These are phyloP conservation scores for Platynereis dumerilii DNA, from an alignment of 2,888 invertebrate species.

Conservation along the genomic window DNA sequence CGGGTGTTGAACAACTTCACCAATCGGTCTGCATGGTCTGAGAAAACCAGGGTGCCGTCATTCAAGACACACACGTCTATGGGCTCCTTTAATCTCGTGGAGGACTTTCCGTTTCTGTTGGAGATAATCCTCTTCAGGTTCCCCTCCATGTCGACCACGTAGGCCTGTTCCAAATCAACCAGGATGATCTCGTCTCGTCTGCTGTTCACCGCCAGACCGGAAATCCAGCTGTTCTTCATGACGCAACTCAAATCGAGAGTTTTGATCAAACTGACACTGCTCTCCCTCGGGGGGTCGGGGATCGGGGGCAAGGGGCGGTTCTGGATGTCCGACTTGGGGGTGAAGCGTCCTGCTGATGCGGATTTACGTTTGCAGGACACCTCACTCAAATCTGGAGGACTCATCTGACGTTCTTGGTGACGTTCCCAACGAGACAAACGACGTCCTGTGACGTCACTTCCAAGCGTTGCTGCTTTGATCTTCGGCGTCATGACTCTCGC, in stretches of 20 bases:
- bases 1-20: conserved; percentile 30
- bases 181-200: conserved; percentile 29
- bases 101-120: not conserved
- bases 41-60: conserved; percentile 29
- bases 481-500: too few relatives aligned
- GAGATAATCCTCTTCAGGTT: conserved; percentile 25
- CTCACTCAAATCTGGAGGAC: too few relatives aligned
- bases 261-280: conserved; percentile 22
- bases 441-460: not conserved
- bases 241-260: conserved; percentile 24
- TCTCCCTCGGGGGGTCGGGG: conserved; percentile 15
- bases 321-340: not conserved
- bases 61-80: conserved; percentile 25
- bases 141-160: conserved; percentile 31
- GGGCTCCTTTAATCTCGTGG: conserved; percentile 23
- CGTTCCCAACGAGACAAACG: conserved; percentile 1
- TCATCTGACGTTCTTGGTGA: not conserved
- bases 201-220: conserved; percentile 28
- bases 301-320: conserved; percentile 20
- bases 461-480: too few relatives aligned
- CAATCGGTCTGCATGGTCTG: conserved; percentile 32
- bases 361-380: not conserved
- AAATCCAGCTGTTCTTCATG: conserved; percentile 35
- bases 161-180: conserved; percentile 28
- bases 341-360: not conserved